Evolutionary conservation across 1,140 invertebrate genomes (phyloP), one percentile per base, ranked within the genome.

Genomic region (Neodiprion lecontei): DNA sequence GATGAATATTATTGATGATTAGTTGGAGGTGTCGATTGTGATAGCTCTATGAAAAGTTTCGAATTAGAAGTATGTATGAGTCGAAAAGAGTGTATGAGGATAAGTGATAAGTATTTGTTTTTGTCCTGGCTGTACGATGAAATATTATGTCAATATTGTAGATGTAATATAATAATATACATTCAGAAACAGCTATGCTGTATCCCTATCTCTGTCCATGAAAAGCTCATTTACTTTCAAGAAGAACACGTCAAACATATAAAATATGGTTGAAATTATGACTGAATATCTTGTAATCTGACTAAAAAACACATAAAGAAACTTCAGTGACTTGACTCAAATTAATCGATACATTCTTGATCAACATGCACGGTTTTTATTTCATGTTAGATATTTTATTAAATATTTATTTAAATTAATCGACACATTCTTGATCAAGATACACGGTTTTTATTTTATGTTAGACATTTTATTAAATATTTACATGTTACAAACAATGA

Each of bases 91-190:
- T 61, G 53, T 61, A 17, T 61, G 53, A 61, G 53, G 53, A 61
- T 61, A 61, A 61, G 53, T 61, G 28, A 40, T 61, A 61, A 61
- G 53, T 61, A 61, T 61, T 61, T 61, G 53, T 61, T 61, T 61
- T 61, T 61, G 72, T 50, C 28, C 28, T 21, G 21, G 23, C 17
- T 67, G 12, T 61, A 67, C 67, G 72, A 61, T 68, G 10, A 74
- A 70, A 50, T 73, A 67, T 73, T 73, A 68, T 70, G 61, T 74
- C 68, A 72, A 71, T 70, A 70, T 74, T 48, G 65, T 76, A 74
- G 70, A 69, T 70, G 67, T 75, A 75, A 72, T 75, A 69, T 75
- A 75, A 69, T 75, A 75, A 75, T 70, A 75, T 75, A 76, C 72
- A 70, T 76, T 23, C 12, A 71, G n/a, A 23, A 47, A 61, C 66